A percentile compares a stretch with the other conserved stretches of the same genome.
phyloP scores from a whole-genome alignment of 2,888 invertebrate species.

The Barypeithes pellucidus region DNA sequence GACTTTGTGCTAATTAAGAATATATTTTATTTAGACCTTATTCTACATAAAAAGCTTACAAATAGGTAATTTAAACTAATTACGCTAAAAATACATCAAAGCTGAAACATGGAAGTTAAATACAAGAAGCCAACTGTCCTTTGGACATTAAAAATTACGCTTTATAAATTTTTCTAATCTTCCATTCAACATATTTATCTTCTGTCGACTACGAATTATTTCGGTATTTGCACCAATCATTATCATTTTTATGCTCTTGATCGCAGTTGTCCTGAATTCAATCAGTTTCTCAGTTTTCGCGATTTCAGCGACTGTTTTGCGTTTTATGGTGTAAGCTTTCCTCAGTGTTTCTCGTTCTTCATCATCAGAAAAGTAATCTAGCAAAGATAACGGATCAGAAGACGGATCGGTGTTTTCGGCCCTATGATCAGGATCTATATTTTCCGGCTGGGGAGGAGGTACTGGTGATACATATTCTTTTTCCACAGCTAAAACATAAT shows the following conservation, averaged over 20 bases:
- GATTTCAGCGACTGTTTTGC: neutral
- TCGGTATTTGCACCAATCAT: neutral
- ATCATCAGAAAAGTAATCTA: neutral
- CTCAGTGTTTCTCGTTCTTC: neutral
- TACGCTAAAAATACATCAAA: too few species aligned
- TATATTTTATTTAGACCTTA: too few species aligned
- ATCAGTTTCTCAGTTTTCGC: neutral
- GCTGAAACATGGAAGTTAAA: too few species aligned
- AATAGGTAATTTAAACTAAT: too few species aligned
- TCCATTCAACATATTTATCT: neutral
- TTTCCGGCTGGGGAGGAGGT: neutral
- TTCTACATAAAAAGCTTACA: too few species aligned
- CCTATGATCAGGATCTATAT: neutral
- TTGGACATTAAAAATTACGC: too few species aligned
- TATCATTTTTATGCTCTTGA: neutral
- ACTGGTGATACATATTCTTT: neutral
- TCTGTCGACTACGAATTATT: neutral
- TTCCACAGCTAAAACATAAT: conserved; percentile 3
- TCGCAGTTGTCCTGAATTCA: neutral
- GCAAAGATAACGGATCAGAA: neutral
- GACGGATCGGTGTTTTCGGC: neutral
- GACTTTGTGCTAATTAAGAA: too few species aligned
- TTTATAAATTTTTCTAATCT: too few species aligned
- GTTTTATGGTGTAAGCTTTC: neutral
- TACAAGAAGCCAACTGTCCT: too few species aligned